Evolutionary conservation across 2,888 invertebrate species (phyloP).

Genomic region (Psylliodes chrysocephalus): DNA sequence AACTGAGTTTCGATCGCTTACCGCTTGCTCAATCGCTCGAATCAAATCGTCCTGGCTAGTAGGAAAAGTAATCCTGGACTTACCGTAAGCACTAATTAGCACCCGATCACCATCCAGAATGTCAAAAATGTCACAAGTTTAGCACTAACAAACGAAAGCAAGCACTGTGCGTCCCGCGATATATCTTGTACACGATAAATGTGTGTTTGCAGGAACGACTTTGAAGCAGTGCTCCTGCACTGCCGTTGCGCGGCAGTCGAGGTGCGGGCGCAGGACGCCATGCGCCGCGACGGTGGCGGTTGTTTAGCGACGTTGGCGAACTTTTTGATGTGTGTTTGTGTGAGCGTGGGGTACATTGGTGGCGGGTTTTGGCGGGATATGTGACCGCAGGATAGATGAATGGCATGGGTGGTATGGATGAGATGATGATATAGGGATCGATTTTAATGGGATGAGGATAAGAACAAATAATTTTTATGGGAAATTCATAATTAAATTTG

Average conservation of each 20-base stretch:
- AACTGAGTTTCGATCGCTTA: constrained; percentile 22
- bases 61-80: not conserved
- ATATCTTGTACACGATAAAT: constrained; percentile 51
- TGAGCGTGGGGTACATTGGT: constrained; percentile 14
- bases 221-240: constrained; percentile 55
- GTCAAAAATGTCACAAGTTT: constrained; percentile 20
- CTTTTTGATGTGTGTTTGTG: constrained; percentile 2
- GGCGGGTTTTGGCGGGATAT: constrained; percentile 16
- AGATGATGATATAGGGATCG: no score
- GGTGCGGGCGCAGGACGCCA: constrained; percentile 51
- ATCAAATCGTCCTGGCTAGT: not conserved
- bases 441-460: no score
- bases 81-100: constrained; percentile 29
- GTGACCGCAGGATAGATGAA: constrained; percentile 2
- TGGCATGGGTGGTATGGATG: not conserved
- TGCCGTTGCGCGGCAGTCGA: constrained; percentile 56
- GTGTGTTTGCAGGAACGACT: constrained; percentile 44
- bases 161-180: constrained; percentile 46
- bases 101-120: constrained; percentile 14
- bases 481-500: no score
- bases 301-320: constrained; percentile 7
- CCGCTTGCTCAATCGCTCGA: not conserved
- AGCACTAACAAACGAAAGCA: constrained; percentile 42
- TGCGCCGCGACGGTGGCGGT: constrained; percentile 47
- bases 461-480: no score